Evolutionary conservation across 1,140 invertebrate genomes (phyloP).

Genomic region (Melitaea cinxia): DNA sequence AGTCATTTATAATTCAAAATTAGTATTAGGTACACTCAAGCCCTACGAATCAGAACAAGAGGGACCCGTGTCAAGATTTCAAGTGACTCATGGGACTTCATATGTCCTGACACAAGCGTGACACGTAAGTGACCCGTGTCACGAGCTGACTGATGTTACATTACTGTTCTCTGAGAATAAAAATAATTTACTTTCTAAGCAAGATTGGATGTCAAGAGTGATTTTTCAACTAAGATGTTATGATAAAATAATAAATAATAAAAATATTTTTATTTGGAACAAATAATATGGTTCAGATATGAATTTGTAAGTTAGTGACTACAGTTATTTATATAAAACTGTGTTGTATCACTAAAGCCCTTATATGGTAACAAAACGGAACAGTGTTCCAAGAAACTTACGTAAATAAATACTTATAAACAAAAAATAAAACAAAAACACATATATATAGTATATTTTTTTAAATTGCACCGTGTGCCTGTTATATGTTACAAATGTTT

Average conservation of each 20-base stretch:
- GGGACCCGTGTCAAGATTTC: constrained; percentile 24
- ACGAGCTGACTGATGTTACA: constrained; percentile 23
- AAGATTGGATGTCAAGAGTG: neutral
- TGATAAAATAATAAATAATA: neutral
- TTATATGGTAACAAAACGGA: too few species aligned
- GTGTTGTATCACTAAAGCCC: too few species aligned
- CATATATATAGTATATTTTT: too few species aligned
- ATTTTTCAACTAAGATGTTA: neutral
- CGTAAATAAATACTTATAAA: too few species aligned
- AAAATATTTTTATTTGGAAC: too few species aligned
- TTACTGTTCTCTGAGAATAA: neutral
- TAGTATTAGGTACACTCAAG: neutral
- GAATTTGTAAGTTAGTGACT: too few species aligned
- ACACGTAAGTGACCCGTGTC: constrained; percentile 13
- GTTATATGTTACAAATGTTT: too few species aligned
- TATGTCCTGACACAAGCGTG: neutral
- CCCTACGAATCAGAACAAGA: constrained; percentile 17
- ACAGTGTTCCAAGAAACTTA: too few species aligned
- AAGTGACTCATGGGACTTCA: constrained; percentile 12
- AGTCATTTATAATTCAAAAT: neutral
- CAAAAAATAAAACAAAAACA: too few species aligned
- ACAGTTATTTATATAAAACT: too few species aligned
- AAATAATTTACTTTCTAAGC: neutral
- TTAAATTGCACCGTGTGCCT: too few species aligned
- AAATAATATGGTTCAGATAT: too few species aligned